Base-by-base conservation (phyloP, 2,113 vertebrate genomes). In the Calidris pugnax region DNA sequence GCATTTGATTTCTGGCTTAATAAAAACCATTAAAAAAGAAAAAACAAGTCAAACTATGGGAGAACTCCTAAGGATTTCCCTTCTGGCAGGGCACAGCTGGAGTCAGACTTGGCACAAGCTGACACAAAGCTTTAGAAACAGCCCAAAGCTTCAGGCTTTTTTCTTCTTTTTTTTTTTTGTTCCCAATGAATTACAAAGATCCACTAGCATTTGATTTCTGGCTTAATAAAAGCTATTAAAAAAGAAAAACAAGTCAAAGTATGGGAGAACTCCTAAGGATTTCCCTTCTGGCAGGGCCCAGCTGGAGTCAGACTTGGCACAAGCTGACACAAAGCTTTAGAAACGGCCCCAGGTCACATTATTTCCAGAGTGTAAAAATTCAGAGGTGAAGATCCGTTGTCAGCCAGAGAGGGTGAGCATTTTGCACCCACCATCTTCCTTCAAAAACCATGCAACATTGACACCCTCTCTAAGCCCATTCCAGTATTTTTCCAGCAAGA, bases 321-420 rank as follows among this genome's bases (percentile, higher is more conserved):
- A 75, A 16, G 27, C 73, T 76, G 60, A 51, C 20, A 51, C 24
- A 51, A 48, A 55, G 51, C 51, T 57, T 75, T 2, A 89, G 57
- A 59, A 75, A 47, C 0, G 0, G 47, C 37, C 39, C 53, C 6
- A 9, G 57, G 77, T 14, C 47, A 18, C 7, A 1, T 27, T 41
- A 15, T 7, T 35, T 32, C 41, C 6, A 32, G 55, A 5, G 0
- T 5, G n/a, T 12, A 56, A 87, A 41, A 69, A 15, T 3, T 2
- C 19, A 39, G 72, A 53, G 91, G n/a, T 32, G 79, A n/a, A 7
- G 56, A 30, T 21, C 37, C 53, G 67, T 21, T 24, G 53, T 26
- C 4, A 45, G 39, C 0, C 28, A 48, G 63, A 64, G 78, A 53
- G 2, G 1, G 74, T 0, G 20, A 75, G 66, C 9, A 12, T 15